Percentiles rank a stretch among this genome's conserved stretches.
Conservation (phyloP, 1,140 invertebrate species). For the Dysdera silvatica region DNA sequence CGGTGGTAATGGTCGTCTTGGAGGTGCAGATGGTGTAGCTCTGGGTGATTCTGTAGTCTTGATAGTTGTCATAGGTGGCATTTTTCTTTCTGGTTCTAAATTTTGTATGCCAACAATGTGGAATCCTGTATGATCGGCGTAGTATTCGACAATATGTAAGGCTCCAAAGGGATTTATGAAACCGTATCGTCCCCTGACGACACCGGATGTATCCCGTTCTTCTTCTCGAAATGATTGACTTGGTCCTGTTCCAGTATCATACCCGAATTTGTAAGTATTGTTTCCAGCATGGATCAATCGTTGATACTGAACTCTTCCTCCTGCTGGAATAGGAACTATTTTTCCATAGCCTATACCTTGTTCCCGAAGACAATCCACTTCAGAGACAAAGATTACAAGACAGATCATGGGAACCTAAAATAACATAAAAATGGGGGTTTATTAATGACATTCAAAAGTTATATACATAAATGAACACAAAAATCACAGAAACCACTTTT, state of each 20-base stretch:
- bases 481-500: no score
- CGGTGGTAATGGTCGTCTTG: not conserved
- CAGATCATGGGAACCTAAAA: no score
- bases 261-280: conserved; percentile 23
- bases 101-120: conserved; percentile 3
- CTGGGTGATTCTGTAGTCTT: not conserved
- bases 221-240: conserved; percentile 45
- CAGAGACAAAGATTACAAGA: no score
- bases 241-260: conserved; percentile 26
- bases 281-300: not conserved
- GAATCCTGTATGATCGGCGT: conserved; percentile 65
- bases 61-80: not conserved
- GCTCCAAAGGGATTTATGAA: conserved; percentile 69
- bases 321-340: conserved; percentile 26
- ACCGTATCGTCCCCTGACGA: conserved; percentile 76
- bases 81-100: conserved; percentile 7
- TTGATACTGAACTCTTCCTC: conserved; percentile 21
- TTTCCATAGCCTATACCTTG: conserved; percentile 17
- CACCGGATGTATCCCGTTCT: conserved; percentile 66
- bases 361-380: no score
- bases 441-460: no score
- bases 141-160: conserved; percentile 75
- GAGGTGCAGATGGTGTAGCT: not conserved
- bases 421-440: no score
- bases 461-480: no score